phyloP scores from a whole-genome alignment of 1,140 invertebrate species.

The Drosophila sucinea region DNA sequence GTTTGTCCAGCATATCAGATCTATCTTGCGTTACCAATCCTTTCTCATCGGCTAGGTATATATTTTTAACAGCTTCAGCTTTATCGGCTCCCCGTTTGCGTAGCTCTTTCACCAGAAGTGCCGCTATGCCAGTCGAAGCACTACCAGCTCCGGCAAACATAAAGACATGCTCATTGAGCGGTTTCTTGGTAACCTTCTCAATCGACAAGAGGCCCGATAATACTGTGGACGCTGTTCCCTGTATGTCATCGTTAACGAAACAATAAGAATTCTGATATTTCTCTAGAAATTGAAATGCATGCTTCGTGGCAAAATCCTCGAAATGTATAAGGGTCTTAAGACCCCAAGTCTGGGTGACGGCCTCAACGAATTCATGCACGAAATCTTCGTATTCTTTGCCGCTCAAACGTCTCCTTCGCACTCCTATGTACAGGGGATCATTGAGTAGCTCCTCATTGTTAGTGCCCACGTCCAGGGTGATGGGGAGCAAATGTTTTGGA shows the following conservation, averaged over 20 bases:
- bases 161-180: slow-evolving; percentile 91
- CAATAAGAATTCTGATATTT: slow-evolving; percentile 95
- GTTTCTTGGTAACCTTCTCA: slow-evolving; percentile 90
- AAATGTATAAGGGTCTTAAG: slow-evolving; percentile 94
- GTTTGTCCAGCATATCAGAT: slow-evolving; percentile 89
- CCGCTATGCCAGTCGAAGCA: slow-evolving; percentile 93
- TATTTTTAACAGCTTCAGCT: slow-evolving; percentile 88
- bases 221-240: slow-evolving; percentile 96
- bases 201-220: slow-evolving; percentile 95
- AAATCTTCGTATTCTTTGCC: slow-evolving; percentile 96
- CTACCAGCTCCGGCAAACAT: slow-evolving; percentile 98
- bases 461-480: slow-evolving; percentile 96
- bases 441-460: slow-evolving; percentile 92
- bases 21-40: slow-evolving; percentile 90
- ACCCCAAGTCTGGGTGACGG: slow-evolving; percentile 92
- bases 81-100: slow-evolving; percentile 69
- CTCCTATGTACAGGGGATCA: slow-evolving; percentile 97
- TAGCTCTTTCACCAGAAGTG: slow-evolving; percentile 87
- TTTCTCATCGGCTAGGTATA: slow-evolving; percentile 89
- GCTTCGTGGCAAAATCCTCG: slow-evolving; percentile 98
- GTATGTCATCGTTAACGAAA: slow-evolving; percentile 99
- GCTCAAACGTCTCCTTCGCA: slow-evolving; percentile 91
- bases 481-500: slow-evolving; percentile 93
- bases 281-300: slow-evolving; percentile 94
- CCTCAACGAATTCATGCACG: slow-evolving; percentile 98